Evolutionary conservation across 30 jellyfish, hydroid and myxozoan genomes (phyloP), one percentile per base, ranked within the genome.

Genomic region (Aurelia aurita): DNA sequence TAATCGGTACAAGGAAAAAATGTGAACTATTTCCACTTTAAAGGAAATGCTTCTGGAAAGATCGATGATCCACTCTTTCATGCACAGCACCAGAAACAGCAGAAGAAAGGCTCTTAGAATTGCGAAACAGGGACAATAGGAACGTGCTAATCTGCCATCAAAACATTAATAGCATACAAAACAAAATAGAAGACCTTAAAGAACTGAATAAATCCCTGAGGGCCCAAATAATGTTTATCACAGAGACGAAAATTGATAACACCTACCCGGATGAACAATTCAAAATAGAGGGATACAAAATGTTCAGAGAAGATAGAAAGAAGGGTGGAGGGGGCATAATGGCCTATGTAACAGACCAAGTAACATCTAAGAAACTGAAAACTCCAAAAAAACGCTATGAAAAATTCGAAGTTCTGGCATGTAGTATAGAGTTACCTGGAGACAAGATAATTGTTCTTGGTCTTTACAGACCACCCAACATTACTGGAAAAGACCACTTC

Each of bases 271-370:
- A 78, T 78, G 80, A 59, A 43, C 89, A 78, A 55, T 78, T 78
- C 65, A 65, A 66, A 28, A 35, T 66, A 65, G 69, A 34, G 45
- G 80, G 89, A 9, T 78, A 78, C 58, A 46, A 55, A 29, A 64
- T 78, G 27, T 46, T 31, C n/a, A 34, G 89, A 80, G 27, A 60
- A 64, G 89, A 78, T 47, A n/a, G 89, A 46, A 39, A 78, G 69
- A 78, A 78, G 74, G 74, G 87, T 51, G 87, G 89, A 14, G 89
- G 89, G 19, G 80, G 89, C 73, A 58, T 78, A 66, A 31, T 78
- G 59, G 74, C 74, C 16, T 62, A 78, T 46, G 80, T 78, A 32
- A 26, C 78, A 57, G 45, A 19, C 80, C 29, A 76, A 60, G 77
- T 26, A n/a, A n/a, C n/a, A n/a, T n/a, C n/a, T n/a, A n/a, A n/a